These are phyloP conservation scores for Echeneis naucrates DNA, from an alignment of 2,797 vertebrate species.

Conservation along the genomic window DNA sequence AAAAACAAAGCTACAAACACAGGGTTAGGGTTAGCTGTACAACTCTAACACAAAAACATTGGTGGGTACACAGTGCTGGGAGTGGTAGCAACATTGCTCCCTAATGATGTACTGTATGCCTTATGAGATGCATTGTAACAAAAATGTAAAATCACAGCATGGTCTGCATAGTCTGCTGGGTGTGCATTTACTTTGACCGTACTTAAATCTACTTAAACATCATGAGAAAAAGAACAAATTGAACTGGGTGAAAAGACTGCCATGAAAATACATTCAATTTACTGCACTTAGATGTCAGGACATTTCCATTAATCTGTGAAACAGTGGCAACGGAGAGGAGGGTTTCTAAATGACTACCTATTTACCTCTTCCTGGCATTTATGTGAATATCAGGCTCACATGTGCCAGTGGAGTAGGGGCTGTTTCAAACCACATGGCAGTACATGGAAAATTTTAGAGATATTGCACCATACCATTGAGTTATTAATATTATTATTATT, in stretches of 20 bases:
- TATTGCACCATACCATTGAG: too few relatives aligned
- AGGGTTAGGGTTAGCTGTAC: neutral
- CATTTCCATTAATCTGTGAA: conserved; percentile 31
- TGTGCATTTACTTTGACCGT: neutral
- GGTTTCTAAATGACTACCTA: too few relatives aligned
- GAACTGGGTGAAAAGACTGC: neutral
- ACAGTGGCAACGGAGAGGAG: neutral
- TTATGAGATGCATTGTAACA: conserved; percentile 3
- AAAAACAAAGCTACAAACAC: too few relatives aligned
- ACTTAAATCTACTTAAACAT: neutral
- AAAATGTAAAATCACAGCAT: neutral
- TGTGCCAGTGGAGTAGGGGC: too few relatives aligned
- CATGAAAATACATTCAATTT: neutral
- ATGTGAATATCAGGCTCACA: neutral
- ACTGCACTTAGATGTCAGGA: neutral
- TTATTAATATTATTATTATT: too few relatives aligned
- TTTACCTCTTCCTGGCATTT: neutral
- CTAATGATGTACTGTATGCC: too few relatives aligned
- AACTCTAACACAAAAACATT: conserved; percentile 5
- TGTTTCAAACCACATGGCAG: too few relatives aligned
- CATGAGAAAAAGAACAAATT: neutral
- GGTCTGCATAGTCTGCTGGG: neutral
- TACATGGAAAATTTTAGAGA: too few relatives aligned
- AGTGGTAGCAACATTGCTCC: neutral
- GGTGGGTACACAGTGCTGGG: neutral